Evolutionary conservation across 2,113 vertebrate species (phyloP).

Genomic region (Lampris incognitus): DNA sequence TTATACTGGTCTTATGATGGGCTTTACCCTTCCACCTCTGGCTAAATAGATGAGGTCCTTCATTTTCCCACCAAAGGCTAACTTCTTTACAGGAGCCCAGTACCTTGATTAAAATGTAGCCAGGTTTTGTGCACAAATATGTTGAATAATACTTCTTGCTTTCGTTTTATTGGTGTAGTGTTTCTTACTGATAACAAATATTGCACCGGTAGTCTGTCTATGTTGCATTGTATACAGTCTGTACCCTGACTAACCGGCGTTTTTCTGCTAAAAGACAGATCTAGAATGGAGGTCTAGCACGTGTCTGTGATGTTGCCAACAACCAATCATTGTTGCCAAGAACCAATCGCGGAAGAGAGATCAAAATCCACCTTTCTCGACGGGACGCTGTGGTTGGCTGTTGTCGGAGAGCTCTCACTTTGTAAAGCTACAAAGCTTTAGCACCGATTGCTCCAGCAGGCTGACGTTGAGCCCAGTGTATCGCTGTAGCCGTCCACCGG

Average conservation of each 20-base stretch:
- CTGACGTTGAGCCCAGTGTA: conserved; percentile 12
- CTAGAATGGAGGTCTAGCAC: too few relatives aligned
- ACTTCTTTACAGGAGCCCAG: conserved; percentile 32
- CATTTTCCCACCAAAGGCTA: conserved; percentile 55
- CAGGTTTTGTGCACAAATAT: not conserved
- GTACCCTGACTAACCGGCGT: too few relatives aligned
- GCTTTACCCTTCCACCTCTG: conserved; percentile 63
- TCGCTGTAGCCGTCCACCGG: conserved; percentile 26
- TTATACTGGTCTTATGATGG: conserved; percentile 67
- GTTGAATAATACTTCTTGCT: conserved; percentile 23
- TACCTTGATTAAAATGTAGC: conserved; percentile 42
- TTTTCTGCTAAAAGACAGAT: too few relatives aligned
- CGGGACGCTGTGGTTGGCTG: not conserved
- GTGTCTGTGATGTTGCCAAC: not conserved
- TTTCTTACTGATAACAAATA: not conserved
- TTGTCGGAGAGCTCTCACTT: not conserved
- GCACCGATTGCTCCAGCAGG: not conserved
- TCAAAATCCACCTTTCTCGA: not conserved
- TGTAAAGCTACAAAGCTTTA: not conserved
- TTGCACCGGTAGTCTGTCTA: not conserved
- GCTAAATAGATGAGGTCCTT: conserved; percentile 51
- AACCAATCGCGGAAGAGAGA: not conserved
- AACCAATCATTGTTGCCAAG: not conserved
- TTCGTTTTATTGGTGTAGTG: not conserved
- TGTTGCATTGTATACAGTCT: too few relatives aligned